phyloP scores from a whole-genome alignment of 2,113 vertebrate genomes.

The Carettochelys insculpta region DNA sequence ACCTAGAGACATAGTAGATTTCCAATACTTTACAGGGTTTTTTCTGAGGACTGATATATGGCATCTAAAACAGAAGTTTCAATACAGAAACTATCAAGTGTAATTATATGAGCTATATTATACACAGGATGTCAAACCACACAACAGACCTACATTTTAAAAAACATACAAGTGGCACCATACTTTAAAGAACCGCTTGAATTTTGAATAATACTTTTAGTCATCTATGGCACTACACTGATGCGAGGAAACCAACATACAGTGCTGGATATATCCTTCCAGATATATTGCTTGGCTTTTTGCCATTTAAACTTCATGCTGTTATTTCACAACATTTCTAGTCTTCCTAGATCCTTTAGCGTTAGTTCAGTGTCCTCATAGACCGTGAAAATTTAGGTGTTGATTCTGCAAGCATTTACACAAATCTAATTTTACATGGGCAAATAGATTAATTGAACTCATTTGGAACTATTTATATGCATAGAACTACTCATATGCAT shows the following conservation, averaged over 20 bases:
- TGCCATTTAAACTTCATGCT: background rate
- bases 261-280: background rate
- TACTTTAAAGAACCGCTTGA: background rate
- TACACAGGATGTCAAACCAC: background rate
- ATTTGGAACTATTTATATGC: rapidly evolving
- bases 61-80: background rate
- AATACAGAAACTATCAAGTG: background rate
- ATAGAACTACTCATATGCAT: background rate
- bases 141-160: no score
- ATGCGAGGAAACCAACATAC: background rate
- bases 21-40: background rate
- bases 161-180: no score
- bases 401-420: rapidly evolving
- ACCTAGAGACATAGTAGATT: background rate
- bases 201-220: background rate
- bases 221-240: background rate
- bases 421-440: background rate
- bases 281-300: background rate
- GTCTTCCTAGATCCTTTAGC: background rate
- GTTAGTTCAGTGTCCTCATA: background rate
- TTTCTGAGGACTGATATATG: background rate
- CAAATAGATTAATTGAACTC: background rate
- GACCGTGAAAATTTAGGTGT: background rate
- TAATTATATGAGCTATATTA: background rate
- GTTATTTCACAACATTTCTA: background rate